Percentiles rank a stretch among this genome's conserved stretches.
Evolutionary conservation across 2,888 invertebrate species (phyloP).

Genomic region (Yponomeuta sedellus): DNA sequence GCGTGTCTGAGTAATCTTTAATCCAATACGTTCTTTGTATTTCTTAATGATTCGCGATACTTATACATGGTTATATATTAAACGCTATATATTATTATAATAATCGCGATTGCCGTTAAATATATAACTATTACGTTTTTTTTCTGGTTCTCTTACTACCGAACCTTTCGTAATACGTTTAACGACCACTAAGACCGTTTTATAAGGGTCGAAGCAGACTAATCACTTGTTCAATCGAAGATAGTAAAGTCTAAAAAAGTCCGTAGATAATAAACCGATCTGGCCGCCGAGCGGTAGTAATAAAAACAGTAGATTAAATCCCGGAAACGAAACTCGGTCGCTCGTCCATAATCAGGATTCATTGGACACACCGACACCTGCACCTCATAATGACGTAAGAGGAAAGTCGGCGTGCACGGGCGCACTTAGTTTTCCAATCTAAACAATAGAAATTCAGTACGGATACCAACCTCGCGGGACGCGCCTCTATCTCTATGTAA

Average conservation of each 20-base stretch:
- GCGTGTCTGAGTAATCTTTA: too few relatives aligned
- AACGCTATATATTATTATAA: too few relatives aligned
- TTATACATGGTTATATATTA: too few relatives aligned
- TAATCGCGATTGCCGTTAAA: too few relatives aligned
- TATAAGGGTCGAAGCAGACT: too few relatives aligned
- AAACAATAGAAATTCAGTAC: constrained; percentile 74
- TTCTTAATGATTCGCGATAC: too few relatives aligned
- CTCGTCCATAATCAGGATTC: constrained; percentile 14
- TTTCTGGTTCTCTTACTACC: too few relatives aligned
- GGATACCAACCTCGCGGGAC: constrained; percentile 70
- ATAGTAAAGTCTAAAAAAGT: not conserved
- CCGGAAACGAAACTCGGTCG: not conserved
- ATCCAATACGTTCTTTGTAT: too few relatives aligned
- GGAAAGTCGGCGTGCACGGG: constrained; percentile 54
- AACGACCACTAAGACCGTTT: too few relatives aligned
- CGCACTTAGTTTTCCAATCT: constrained; percentile 75
- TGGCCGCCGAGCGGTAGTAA: not conserved
- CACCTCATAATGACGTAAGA: constrained; percentile 54
- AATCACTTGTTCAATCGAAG: not conserved
- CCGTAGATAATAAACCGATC: not conserved
- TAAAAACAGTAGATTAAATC: not conserved
- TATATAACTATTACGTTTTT: too few relatives aligned
- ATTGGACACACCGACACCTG: constrained; percentile 35
- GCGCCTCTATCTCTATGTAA: constrained; percentile 74
- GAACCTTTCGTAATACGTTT: too few relatives aligned